These are phyloP conservation scores for Pheosia tremula DNA, from an alignment of 2,888 invertebrate species.

Conservation along the genomic window DNA sequence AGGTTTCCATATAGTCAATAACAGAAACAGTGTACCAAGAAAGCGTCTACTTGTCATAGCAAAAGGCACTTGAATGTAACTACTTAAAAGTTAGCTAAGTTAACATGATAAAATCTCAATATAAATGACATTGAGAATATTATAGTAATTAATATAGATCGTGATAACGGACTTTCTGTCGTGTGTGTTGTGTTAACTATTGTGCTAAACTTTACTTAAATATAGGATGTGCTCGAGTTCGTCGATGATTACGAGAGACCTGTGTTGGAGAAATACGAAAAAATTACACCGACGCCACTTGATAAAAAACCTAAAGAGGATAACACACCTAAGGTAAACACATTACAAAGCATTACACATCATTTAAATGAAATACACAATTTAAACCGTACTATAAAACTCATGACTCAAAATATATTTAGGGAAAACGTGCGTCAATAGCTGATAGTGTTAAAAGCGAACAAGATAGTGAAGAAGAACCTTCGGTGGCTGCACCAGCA, in stretches of 20 bases:
- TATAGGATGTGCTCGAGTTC: constrained; percentile 79
- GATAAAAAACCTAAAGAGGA: constrained; percentile 80
- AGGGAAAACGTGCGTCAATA: constrained; percentile 76
- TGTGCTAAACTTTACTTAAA: constrained; percentile 72
- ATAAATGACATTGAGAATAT: constrained; percentile 13
- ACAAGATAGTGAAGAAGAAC: constrained; percentile 74
- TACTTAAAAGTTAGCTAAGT: not conserved
- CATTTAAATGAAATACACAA: not conserved
- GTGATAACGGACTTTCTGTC: constrained; percentile 44
- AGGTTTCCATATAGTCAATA: not conserved
- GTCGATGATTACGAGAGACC: constrained; percentile 91
- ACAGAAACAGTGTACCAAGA: not conserved
- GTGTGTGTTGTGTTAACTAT: constrained; percentile 61
- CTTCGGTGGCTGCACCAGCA: constrained; percentile 61
- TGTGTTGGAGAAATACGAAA: constrained; percentile 89
- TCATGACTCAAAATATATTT: constrained; percentile 37
- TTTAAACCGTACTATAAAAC: constrained; percentile 10
- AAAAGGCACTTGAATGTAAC: not conserved
- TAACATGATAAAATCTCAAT: not conserved
- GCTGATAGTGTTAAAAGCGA: constrained; percentile 75
- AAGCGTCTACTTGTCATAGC: not conserved
- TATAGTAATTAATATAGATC: constrained; percentile 23
- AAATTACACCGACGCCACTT: constrained; percentile 80
- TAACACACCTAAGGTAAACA: constrained; percentile 77
- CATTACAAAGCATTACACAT: constrained; percentile 33